Percentiles rank a stretch among this genome's conserved stretches.
phyloP scores from a whole-genome alignment of 2,888 invertebrate genomes.

The Calliscelio sp. region DNA sequence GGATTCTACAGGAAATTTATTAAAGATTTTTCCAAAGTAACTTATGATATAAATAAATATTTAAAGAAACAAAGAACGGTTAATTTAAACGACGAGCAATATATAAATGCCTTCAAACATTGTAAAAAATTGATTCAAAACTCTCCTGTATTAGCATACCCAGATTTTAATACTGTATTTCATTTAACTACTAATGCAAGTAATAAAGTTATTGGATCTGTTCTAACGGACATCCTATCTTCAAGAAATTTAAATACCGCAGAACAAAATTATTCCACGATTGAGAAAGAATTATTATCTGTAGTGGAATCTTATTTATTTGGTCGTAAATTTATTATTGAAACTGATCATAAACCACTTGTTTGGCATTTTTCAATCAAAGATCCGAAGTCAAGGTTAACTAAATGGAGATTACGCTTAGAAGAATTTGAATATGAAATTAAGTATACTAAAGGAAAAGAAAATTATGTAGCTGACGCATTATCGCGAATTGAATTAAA shows the following conservation, averaged over 20 bases:
- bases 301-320: conserved; percentile 76
- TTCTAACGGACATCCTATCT: conserved; percentile 16
- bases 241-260: background rate
- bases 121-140: conserved; percentile 32
- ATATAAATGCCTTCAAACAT: conserved; percentile 15
- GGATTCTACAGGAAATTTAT: too few relatives aligned
- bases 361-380: conserved; percentile 81
- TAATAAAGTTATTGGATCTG: conserved; percentile 37
- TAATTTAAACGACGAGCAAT: conserved; percentile 39
- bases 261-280: conserved; percentile 82
- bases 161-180: conserved; percentile 41
- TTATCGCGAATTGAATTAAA: conserved; percentile 35
- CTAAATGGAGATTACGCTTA: conserved; percentile 79
- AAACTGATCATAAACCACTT: too few relatives aligned
- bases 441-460: conserved; percentile 77
- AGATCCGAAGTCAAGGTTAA: conserved; percentile 78
- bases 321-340: too few relatives aligned
- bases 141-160: conserved; percentile 49
- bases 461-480: conserved; percentile 80
- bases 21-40: conserved; percentile 66
- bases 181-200: conserved; percentile 41
- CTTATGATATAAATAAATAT: conserved; percentile 59
- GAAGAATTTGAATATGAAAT: conserved; percentile 81
- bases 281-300: conserved; percentile 82
- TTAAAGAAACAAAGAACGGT: conserved; percentile 37